Percentiles rank a stretch among this genome's conserved stretches.
These are phyloP conservation scores for Neodiprion pinetum DNA, from an alignment of 1,140 invertebrate genomes.

Conservation along the genomic window DNA sequence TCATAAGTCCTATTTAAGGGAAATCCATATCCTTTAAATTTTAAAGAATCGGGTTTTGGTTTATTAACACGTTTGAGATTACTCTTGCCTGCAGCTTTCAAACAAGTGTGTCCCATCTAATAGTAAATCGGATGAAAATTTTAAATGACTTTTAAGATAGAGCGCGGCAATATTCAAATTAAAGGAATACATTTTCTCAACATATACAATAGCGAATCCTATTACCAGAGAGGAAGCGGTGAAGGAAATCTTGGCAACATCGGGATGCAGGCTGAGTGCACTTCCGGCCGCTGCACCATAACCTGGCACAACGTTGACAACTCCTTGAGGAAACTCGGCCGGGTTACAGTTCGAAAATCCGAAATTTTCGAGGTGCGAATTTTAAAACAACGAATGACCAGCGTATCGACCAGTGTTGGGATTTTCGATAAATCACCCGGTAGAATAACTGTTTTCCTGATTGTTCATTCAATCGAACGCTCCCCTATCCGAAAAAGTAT, in stretches of 20 bases:
- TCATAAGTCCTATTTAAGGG: no score
- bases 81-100: constrained; percentile 67
- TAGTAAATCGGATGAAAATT: neutral
- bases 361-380: no score
- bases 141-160: neutral
- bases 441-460: no score
- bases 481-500: no score
- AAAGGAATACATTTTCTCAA: neutral
- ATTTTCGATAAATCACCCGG: no score
- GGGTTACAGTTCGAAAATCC: no score
- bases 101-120: constrained; percentile 68
- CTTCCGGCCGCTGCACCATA: constrained; percentile 73
- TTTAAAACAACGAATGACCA: no score
- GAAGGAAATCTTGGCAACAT: constrained; percentile 77
- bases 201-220: neutral
- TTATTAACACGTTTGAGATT: constrained; percentile 74
- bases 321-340: constrained; percentile 70
- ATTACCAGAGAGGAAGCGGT: constrained; percentile 66
- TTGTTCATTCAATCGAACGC: no score
- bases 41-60: no score
- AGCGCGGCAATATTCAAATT: neutral
- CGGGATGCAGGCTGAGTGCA: constrained; percentile 69
- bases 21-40: no score
- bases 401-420: no score
- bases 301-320: constrained; percentile 70